Evolutionary conservation across 2,888 invertebrate genomes (phyloP).

Genomic region (Cerastis rubricosa): DNA sequence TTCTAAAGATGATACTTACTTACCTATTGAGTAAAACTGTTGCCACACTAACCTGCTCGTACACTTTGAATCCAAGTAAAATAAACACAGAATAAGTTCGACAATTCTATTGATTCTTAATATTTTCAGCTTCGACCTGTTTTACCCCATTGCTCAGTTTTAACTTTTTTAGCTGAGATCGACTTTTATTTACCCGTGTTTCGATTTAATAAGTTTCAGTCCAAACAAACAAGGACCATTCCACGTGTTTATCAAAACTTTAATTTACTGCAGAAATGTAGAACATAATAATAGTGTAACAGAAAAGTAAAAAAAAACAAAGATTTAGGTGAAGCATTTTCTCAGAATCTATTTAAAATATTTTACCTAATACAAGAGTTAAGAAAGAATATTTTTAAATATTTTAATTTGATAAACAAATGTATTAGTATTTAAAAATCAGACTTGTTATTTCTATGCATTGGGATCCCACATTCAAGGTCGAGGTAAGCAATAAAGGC

Average conservation of each 20-base stretch:
- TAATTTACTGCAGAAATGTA: constrained; percentile 7
- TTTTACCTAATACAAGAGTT: background rate
- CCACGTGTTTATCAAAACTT: constrained; percentile 12
- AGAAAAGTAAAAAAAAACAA: constrained; percentile 5
- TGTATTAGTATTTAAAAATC: no score
- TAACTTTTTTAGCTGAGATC: constrained; percentile 20
- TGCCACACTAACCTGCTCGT: background rate
- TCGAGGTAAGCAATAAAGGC: background rate
- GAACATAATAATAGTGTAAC: background rate
- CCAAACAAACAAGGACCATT: constrained; percentile 17
- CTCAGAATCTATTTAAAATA: background rate
- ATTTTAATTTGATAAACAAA: no score
- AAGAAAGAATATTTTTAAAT: background rate
- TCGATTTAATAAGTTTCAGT: constrained; percentile 38
- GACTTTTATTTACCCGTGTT: background rate
- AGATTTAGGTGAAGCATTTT: constrained; percentile 12
- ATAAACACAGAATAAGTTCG: constrained; percentile 1
- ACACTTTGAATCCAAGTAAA: constrained; percentile 13
- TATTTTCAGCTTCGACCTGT: constrained; percentile 1
- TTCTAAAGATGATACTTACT: background rate
- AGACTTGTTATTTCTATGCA: background rate
- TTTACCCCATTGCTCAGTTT: constrained; percentile 16
- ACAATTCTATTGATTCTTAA: constrained; percentile 8
- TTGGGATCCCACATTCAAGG: background rate
- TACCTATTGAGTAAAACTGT: background rate